Evolutionary conservation across 2,113 vertebrate species (phyloP).

Genomic region (Odontophorus gujanensis): DNA sequence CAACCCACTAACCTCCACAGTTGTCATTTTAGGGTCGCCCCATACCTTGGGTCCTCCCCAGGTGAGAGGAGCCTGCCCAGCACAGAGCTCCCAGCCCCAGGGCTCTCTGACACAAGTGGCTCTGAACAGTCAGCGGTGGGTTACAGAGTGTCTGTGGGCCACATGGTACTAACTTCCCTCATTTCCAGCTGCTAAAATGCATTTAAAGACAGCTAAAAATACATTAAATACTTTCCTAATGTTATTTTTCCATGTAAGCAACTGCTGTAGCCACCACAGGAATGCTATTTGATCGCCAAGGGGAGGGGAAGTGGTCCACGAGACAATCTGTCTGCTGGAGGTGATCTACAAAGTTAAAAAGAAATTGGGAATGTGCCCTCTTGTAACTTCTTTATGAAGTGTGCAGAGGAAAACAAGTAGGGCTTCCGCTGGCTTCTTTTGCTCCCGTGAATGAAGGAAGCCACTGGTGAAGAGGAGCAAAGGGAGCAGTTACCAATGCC

Average conservation of each 20-base stretch:
- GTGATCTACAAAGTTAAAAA: constrained; percentile 52
- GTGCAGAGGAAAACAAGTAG: neutral
- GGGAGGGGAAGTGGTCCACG: constrained; percentile 55
- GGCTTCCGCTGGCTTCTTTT: neutral
- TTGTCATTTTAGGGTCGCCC: neutral
- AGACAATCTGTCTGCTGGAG: constrained; percentile 59
- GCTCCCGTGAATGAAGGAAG: neutral
- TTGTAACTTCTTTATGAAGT: neutral
- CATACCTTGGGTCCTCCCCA: neutral
- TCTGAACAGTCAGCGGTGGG: neutral
- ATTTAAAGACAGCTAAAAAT: constrained; percentile 74
- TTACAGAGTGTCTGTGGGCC: constrained; percentile 2
- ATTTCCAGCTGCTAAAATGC: constrained; percentile 70
- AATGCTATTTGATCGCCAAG: constrained; percentile 64
- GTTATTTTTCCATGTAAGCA: constrained; percentile 74
- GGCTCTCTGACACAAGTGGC: neutral
- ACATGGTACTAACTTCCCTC: constrained; percentile 30
- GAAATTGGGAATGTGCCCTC: neutral
- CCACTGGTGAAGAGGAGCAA: neutral
- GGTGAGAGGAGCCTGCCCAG: neutral
- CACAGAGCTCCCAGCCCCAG: neutral
- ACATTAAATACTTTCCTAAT: constrained; percentile 73
- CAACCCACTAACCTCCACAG: neutral
- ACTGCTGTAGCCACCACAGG: constrained; percentile 69
- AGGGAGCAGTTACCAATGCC: accelerated